Evolutionary conservation across 2,888 invertebrate genomes (phyloP).

Genomic region (Nebria brevicollis): DNA sequence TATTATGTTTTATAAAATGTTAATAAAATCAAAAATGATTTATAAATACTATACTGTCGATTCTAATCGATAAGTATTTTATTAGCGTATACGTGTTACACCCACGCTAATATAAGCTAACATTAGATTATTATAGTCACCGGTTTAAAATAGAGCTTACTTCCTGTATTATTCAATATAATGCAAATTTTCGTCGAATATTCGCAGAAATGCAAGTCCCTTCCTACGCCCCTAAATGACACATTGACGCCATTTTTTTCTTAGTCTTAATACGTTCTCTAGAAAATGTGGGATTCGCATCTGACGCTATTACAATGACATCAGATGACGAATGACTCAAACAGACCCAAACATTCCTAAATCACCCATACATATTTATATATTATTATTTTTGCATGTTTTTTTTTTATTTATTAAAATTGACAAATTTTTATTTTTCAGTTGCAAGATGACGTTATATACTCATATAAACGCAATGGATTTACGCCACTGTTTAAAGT

Average conservation of each 20-base stretch:
- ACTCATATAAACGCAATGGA: too few species aligned
- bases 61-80: background rate
- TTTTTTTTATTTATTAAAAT: too few species aligned
- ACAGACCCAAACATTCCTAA: too few species aligned
- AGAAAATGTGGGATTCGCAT: background rate
- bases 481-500: too few species aligned
- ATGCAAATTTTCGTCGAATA: background rate
- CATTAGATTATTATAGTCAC: background rate
- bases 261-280: background rate
- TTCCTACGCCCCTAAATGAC: background rate
- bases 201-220: background rate
- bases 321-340: background rate
- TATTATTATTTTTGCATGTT: too few species aligned
- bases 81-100: background rate
- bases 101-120: background rate
- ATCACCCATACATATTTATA: too few species aligned
- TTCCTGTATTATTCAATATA: background rate
- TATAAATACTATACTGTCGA: too few species aligned
- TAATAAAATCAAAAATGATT: too few species aligned
- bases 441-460: too few species aligned
- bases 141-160: slow-evolving; percentile 1
- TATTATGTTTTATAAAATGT: too few species aligned
- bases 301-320: background rate
- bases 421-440: too few species aligned
- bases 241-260: background rate